Evolutionary conservation across 2,113 vertebrate genomes (phyloP), one percentile per base, ranked within the genome.

Genomic region (Phylloscopus whistleri): DNA sequence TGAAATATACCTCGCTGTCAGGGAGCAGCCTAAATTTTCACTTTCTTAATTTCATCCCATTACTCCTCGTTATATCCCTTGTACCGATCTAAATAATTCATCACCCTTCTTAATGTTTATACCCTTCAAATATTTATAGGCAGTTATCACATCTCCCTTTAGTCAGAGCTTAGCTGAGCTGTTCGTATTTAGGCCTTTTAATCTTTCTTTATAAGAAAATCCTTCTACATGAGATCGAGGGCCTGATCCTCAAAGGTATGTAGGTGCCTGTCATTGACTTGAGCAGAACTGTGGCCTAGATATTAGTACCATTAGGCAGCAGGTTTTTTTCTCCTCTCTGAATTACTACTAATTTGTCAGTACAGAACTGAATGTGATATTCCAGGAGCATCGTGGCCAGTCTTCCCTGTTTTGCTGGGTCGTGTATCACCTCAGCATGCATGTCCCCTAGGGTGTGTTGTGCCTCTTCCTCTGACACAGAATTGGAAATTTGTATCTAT

Each of bases 81-180:
- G 94, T 94, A 97, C 90, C 81, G 93, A 33, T 63, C 90, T 97
- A 96, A 97, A 97, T 97, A 97, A 95, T 97, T 97, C 75, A 97
- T 93, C 6, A 1, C 60, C 53, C 68, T 91, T 91, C 93, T 89
- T 94, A 94, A 94, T 97, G 96, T 97, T 97, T 97, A 97, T 97
- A 95, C 30, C 72, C 73, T 95, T 97, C 94, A 97, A 96, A 97
- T 96, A 97, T 97, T 97, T 97, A 97, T 96, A 96, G 93, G 91
- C 87, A 90, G 78, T 95, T 97, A 96, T 96, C 93, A 97, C 12
- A 3, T 94, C 84, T 95, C 81, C 44, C 70, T 95, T 95, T 96
- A 97, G 84, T 94, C 69, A 94, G 59, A 92, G n/a, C 75, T 96
- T 94, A 95, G 82, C 85, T 84, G 91, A 96, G 73, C 80, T 95